These are phyloP conservation scores for Athetis lepigone DNA, from an alignment of 2,888 invertebrate genomes.

Conservation along the genomic window DNA sequence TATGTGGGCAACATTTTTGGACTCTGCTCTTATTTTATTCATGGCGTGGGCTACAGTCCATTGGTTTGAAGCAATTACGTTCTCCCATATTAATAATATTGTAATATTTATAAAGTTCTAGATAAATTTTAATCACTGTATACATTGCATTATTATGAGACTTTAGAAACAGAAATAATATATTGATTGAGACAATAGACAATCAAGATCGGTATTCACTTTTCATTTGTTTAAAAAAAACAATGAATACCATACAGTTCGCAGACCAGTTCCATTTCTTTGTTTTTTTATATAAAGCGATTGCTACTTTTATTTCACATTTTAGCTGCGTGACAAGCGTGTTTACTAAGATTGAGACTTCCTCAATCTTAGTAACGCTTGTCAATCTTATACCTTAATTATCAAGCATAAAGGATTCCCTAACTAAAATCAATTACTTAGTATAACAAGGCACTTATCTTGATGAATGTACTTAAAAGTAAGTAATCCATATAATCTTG, in stretches of 20 bases:
- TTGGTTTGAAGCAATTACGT: constrained; percentile 30
- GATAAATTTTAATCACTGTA: constrained; percentile 6
- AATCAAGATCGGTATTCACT: constrained; percentile 10
- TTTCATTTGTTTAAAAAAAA: neutral
- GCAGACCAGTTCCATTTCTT: no score
- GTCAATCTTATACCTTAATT: neutral
- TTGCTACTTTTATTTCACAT: no score
- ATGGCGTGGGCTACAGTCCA: constrained; percentile 43
- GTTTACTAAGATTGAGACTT: no score
- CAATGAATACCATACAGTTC: no score
- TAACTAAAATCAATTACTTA: constrained; percentile 15
- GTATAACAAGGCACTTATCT: constrained; percentile 26
- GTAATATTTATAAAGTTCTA: no score
- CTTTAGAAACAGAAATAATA: constrained; percentile 18
- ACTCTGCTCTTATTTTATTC: constrained; percentile 33
- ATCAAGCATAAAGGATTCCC: neutral
- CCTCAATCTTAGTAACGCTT: constrained; percentile 13
- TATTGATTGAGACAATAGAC: constrained; percentile 33
- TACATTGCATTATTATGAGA: constrained; percentile 25
- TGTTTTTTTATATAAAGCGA: no score
- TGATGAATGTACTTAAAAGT: constrained; percentile 44
- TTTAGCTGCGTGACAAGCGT: no score
- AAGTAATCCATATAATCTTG: constrained; percentile 48
- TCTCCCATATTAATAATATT: constrained; percentile 6
- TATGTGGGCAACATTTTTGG: constrained; percentile 39